Base-by-base conservation (phyloP, 2,113 vertebrate species). In the Daboia siamensis region DNA sequence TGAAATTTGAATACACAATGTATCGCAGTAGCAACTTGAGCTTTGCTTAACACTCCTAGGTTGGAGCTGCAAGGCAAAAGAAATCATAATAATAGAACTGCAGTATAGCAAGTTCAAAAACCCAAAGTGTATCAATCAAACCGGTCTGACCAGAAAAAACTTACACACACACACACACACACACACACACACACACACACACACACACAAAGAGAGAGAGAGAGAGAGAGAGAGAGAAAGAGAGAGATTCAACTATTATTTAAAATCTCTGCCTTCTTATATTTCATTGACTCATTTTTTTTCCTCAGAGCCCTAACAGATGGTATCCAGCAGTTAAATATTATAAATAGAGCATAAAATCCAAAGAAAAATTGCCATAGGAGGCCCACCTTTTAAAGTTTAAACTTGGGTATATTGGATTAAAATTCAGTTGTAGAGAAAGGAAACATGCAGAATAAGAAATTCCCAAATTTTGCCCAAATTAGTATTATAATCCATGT, bases 271-370 rank as follows among this genome's bases (percentile, higher is more conserved):
- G 91, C 51, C 85, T 95, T 89, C 91, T 96, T 39, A 29, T 93
- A 84, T 93, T 86, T 94, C 86, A 88, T 94, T 95, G 90, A 90
- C 94, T 93, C 92, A 90, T 96, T 93, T 95, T 93, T 93, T 93
- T 93, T 88, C 86, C 93, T 92, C 88, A 94, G 46, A 91, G 91
- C 93, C 87, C 95, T 94, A 92, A 51, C 95, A 97, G 95, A 96
- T 96, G 95, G 95, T 57, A 93, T 93, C 91, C 93, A 94, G 52
- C 94, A 92, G 52, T 93, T 94, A 93, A 95, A 92, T 94, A 95
- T 0, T 4, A 44, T 93, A 95, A 88, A 93, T 89, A 95, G 87
- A 59, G 90, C 51, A 87, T 52, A 51, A 15, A 52, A 7, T 26
- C 48, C 51, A 52, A 54, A 87, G 12, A 87, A 13, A 51, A 29